These are phyloP conservation scores for Pollimyrus isidori DNA, from an alignment of 2,113 vertebrate genomes.

Conservation along the genomic window DNA sequence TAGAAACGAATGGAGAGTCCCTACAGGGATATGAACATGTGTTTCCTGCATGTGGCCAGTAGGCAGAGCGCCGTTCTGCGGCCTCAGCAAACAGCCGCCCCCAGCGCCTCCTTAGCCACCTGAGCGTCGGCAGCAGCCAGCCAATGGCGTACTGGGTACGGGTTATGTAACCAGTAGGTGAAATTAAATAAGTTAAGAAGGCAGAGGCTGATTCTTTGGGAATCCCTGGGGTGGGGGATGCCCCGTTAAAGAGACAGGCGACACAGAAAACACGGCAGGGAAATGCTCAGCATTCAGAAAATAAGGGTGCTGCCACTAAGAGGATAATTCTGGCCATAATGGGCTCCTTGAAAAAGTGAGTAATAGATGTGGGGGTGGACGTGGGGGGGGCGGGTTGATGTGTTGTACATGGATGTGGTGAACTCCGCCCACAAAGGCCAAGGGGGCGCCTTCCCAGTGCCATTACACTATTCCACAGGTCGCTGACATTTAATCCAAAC, in stretches of 20 bases:
- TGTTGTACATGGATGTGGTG: conserved; percentile 33
- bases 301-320: conserved; percentile 27
- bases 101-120: conserved; percentile 50
- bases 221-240: conserved; percentile 34
- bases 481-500: background rate
- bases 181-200: conserved; percentile 34
- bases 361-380: conserved; percentile 35
- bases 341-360: conserved; percentile 38
- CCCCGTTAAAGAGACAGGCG: conserved; percentile 11
- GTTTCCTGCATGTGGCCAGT: background rate
- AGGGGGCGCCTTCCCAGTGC: background rate
- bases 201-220: conserved; percentile 37
- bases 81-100: conserved; percentile 22
- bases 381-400: conserved; percentile 11
- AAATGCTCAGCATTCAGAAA: conserved; percentile 1
- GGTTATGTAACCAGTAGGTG: conserved; percentile 49
- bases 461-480: too few relatives aligned
- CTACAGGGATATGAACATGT: background rate
- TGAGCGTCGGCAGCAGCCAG: conserved; percentile 39
- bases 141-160: conserved; percentile 52
- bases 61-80: background rate
- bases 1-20: background rate
- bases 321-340: conserved; percentile 37
- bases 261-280: conserved; percentile 4
- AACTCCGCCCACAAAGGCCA: conserved; percentile 17